Percentiles rank a stretch among this genome's conserved stretches.
These are phyloP conservation scores for Etheostoma cragini DNA, from an alignment of 2,113 vertebrate species.

Conservation along the genomic window DNA sequence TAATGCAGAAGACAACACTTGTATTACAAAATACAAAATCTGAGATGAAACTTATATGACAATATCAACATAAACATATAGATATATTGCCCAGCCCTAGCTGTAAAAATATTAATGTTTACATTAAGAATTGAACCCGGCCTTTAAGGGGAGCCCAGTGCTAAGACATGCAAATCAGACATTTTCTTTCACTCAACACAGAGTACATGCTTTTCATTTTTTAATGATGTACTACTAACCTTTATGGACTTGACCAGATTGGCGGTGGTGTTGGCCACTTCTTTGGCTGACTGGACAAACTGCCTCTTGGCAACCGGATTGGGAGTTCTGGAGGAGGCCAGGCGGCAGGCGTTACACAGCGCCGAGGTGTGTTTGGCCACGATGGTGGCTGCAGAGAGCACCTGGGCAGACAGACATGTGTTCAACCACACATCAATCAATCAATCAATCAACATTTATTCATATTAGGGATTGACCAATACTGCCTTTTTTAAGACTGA, in stretches of 20 bases:
- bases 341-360: slow-evolving; percentile 95
- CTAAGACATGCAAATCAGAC: background rate
- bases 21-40: too few species aligned
- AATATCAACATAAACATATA: too few species aligned
- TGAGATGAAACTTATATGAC: too few species aligned
- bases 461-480: too few species aligned
- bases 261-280: slow-evolving; percentile 98
- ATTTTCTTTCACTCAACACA: too few species aligned
- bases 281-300: slow-evolving; percentile 98
- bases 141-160: background rate
- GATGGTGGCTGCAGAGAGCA: slow-evolving; percentile 96
- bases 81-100: too few species aligned
- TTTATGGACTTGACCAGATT: slow-evolving; percentile 99
- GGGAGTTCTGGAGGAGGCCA: slow-evolving; percentile 93
- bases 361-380: slow-evolving; percentile 98
- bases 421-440: background rate
- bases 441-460: too few species aligned
- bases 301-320: slow-evolving; percentile 98
- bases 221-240: slow-evolving; percentile 74
- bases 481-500: too few species aligned
- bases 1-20: too few species aligned
- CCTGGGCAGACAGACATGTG: slow-evolving; percentile 78
- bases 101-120: too few species aligned
- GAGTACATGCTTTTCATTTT: background rate
- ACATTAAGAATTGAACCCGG: too few species aligned